phyloP scores from a whole-genome alignment of 2,113 vertebrate genomes.

The Struthio camelus region DNA sequence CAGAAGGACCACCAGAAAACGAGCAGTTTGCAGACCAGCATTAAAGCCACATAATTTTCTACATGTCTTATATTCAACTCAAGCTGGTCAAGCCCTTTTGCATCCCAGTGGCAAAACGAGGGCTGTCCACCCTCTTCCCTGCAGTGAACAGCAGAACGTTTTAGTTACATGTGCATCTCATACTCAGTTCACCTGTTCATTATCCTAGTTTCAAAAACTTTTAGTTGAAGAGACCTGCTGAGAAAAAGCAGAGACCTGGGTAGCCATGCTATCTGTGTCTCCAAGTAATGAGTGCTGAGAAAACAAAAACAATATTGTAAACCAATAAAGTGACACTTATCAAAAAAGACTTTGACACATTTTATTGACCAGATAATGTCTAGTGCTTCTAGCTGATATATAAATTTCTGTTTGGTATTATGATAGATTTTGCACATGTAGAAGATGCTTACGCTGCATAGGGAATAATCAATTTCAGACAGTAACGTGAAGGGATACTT shows the following conservation, averaged over 20 bases:
- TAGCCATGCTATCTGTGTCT: background rate
- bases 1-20: background rate
- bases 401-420: background rate
- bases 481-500: background rate
- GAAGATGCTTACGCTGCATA: background rate
- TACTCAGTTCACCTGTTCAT: background rate
- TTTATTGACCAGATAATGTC: conserved; percentile 11
- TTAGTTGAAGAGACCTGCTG: background rate
- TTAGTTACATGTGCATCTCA: background rate
- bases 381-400: background rate
- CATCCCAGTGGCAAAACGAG: background rate
- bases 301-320: fast-evolving
- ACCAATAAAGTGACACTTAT: background rate
- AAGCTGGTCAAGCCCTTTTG: background rate
- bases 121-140: background rate
- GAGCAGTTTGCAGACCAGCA: background rate
- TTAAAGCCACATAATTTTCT: background rate
- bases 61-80: background rate
- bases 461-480: background rate
- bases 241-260: background rate
- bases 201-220: background rate
- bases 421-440: background rate
- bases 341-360: background rate
- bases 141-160: background rate
- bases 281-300: background rate